Conservation (phyloP, 2,113 vertebrate genomes). For the Promerops cafer region DNA sequence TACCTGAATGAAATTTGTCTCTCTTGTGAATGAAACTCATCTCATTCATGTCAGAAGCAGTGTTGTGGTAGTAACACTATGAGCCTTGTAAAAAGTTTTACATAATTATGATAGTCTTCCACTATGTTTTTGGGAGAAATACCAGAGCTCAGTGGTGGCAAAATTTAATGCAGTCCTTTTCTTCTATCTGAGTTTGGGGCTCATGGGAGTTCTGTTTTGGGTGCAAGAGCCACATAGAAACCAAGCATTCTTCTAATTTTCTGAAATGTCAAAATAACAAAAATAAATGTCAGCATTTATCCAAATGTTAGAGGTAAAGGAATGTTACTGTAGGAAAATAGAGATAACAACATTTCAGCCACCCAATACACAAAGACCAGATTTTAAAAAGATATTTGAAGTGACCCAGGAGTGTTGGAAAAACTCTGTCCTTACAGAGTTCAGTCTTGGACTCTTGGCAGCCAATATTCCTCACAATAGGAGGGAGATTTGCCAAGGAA, state of each 20-base stretch:
- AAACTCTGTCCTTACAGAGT: not conserved
- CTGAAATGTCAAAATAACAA: not conserved
- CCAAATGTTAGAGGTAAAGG: not conserved
- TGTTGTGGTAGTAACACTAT: not conserved
- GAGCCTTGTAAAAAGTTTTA: not conserved
- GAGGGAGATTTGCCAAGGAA: not conserved
- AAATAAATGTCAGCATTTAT: not conserved
- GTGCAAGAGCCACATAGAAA: not conserved
- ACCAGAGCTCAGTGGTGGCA: not conserved
- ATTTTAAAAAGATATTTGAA: not conserved
- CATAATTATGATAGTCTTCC: not conserved
- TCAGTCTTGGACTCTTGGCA: not conserved
- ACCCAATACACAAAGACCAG: not conserved
- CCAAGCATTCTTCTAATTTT: not conserved
- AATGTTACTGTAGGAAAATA: not conserved
- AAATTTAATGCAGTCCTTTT: not conserved
- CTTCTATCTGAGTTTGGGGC: not conserved
- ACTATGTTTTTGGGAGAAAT: not conserved
- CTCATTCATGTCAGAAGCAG: not conserved
- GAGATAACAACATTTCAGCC: not conserved
- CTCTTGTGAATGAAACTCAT: not conserved
- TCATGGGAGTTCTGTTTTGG: not conserved
- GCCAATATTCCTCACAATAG: constrained; percentile 4
- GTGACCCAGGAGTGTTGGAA: not conserved
- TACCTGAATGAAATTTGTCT: constrained; percentile 9